Evolutionary conservation across 2,113 vertebrate genomes (phyloP), one percentile per base, ranked within the genome.

Genomic region (Puffinus mauretanicus): DNA sequence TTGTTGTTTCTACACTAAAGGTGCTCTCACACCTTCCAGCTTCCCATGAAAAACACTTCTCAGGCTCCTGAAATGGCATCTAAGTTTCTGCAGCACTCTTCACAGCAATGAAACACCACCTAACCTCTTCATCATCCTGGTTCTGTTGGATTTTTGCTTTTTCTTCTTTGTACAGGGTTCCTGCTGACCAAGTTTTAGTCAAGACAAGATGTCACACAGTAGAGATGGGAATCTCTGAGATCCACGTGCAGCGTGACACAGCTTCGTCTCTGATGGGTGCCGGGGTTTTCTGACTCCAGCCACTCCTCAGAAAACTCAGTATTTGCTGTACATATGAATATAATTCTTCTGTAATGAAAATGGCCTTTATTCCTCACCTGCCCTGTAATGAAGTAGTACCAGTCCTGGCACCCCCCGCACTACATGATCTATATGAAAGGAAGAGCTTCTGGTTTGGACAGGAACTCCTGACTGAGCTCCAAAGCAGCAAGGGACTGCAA

Each of bases 201-300:
- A 58, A 76, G 61, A 17, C 21, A 67, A 54, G 72, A 36, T 8
- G 16, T 42, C 30, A 54, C 38, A 29, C 13, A 22, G 42, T 51
- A 80, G 70, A 89, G 25, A 57, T 9, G 18, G 77, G 60, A 73
- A 52, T 32, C 34, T 67, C 38, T 47, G 64, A 75, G 55, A 51
- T 6, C 3, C 21, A 49, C 0, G 0, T 32, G 24, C 30, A 52
- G 38, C 51, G 13, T 34, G 64, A 25, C 29, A 77, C 16, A 30
- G 42, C 11, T 87, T 49, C 8, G 0, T 76, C 24, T 86, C 27
- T 6, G 4, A 11, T 11, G 25, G 2, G 5, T 46, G 29, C 21
- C 0, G 1, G 8, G 8, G 8, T 34, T 73, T 96, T 81, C 61
- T 84, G 47, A 49, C 20, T 72, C 8, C 17, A 71, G 24, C 24